A percentile compares a stretch with the other conserved stretches of the same genome.
Evolutionary conservation across 2,888 invertebrate genomes (phyloP).

Genomic region (Erebia palarica): DNA sequence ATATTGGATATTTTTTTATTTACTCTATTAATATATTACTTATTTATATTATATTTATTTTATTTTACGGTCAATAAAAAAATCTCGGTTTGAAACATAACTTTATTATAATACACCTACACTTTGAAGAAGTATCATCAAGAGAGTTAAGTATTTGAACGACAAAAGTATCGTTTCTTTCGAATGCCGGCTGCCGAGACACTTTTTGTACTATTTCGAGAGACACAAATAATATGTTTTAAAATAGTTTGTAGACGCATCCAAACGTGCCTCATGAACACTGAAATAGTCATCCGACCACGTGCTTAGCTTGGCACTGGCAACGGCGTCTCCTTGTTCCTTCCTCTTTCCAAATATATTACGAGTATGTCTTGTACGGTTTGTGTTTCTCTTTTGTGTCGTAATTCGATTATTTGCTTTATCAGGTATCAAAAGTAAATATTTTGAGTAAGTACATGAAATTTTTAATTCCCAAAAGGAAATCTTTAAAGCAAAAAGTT

Average conservation of each 20-base stretch:
- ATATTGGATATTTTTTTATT: too few species aligned
- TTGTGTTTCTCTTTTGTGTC: background rate
- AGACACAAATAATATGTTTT: slow-evolving; percentile 32
- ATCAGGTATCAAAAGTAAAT: too few species aligned
- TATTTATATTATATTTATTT: too few species aligned
- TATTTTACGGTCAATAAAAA: too few species aligned
- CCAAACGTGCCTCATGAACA: slow-evolving; percentile 40
- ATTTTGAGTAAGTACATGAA: background rate
- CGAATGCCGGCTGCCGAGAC: slow-evolving; percentile 20
- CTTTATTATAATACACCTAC: background rate
- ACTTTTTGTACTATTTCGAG: slow-evolving; percentile 36
- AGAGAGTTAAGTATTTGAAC: slow-evolving; percentile 11
- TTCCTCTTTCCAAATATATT: slow-evolving; percentile 22
- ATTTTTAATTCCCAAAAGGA: background rate
- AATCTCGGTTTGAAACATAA: too few species aligned
- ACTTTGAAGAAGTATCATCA: background rate
- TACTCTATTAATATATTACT: too few species aligned
- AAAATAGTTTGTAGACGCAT: slow-evolving; percentile 45
- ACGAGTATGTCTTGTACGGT: background rate
- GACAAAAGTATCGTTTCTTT: slow-evolving; percentile 22
- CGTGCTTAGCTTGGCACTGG: slow-evolving; percentile 47
- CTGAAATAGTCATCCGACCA: slow-evolving; percentile 42
- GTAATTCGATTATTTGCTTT: background rate
- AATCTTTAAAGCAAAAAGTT: background rate
- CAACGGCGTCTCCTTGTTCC: slow-evolving; percentile 35